Percentiles rank a stretch among this genome's conserved stretches.
Conservation (phyloP, 2,797 vertebrate genomes). For the Botia almorhae region DNA sequence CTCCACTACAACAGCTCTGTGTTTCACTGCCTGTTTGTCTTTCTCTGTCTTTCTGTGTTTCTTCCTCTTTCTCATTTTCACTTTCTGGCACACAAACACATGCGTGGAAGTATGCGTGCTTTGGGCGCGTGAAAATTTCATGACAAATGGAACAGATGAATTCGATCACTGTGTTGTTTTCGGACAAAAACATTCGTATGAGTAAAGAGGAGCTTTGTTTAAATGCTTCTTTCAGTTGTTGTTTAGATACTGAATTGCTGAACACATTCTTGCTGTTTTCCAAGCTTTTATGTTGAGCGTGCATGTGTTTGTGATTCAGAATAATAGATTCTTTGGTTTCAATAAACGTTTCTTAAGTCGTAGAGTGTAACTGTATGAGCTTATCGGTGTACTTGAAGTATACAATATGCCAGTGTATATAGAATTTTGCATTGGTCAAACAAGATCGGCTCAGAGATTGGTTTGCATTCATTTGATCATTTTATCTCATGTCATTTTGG, state of each 20-base stretch:
- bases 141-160: too few species aligned
- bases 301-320: constrained; percentile 31
- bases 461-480: not conserved
- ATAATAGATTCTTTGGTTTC: constrained; percentile 8
- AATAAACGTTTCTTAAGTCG: constrained; percentile 4
- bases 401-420: constrained; percentile 1
- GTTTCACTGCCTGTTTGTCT: constrained; percentile 28
- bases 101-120: not conserved
- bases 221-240: not conserved
- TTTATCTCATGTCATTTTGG: not conserved
- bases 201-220: not conserved
- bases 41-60: not conserved
- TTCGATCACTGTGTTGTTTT: not conserved
- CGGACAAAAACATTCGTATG: not conserved
- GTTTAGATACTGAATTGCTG: not conserved
- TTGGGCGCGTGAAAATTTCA: too few species aligned
- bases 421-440: not conserved
- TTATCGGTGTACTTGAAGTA: constrained; percentile 25
- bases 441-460: not conserved
- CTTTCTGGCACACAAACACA: not conserved
- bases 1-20: constrained; percentile 28
- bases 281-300: not conserved
- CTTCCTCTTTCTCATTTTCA: constrained; percentile 4
- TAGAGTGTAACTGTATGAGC: constrained; percentile 36
- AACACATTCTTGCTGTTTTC: not conserved